These are phyloP conservation scores for Tigriopus japonicus DNA, from an alignment of 1,140 invertebrate genomes.

Conservation along the genomic window DNA sequence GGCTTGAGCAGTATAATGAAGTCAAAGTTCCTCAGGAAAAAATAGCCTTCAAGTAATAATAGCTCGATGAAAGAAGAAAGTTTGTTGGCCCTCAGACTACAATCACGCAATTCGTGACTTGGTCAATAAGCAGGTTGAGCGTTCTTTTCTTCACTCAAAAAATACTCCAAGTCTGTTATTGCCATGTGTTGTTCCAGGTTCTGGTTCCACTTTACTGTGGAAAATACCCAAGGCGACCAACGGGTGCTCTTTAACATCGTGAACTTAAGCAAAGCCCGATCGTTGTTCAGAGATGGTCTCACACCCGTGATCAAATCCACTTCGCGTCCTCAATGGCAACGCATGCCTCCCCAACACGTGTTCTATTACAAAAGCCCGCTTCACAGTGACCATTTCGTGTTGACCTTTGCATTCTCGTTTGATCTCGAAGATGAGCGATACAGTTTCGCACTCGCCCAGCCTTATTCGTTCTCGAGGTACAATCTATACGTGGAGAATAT, in stretches of 20 bases:
- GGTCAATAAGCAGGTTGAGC: too few species aligned
- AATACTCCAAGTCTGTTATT: too few species aligned
- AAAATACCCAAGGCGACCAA: conserved; percentile 71
- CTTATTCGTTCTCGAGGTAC: conserved; percentile 1
- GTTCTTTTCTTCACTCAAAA: too few species aligned
- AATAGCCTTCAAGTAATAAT: conserved; percentile 29
- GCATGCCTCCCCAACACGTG: background rate
- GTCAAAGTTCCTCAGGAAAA: background rate
- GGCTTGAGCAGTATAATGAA: too few species aligned
- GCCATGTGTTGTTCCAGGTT: conserved; percentile 33
- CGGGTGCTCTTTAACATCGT: conserved; percentile 92
- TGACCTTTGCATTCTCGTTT: background rate
- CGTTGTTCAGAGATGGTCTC: conserved; percentile 70
- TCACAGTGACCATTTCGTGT: background rate
- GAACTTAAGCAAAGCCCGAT: conserved; percentile 80
- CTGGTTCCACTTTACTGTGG: conserved; percentile 97
- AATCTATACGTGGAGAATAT: background rate
- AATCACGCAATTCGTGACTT: too few species aligned
- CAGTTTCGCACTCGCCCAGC: background rate
- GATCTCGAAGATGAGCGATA: background rate
- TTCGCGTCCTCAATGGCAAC: conserved; percentile 70
- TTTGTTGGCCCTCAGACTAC: too few species aligned
- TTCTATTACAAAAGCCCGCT: conserved; percentile 1
- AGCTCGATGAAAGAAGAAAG: too few species aligned
- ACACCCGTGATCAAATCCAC: conserved; percentile 82